phyloP scores from a whole-genome alignment of 2,113 vertebrate species.

The Oenanthe oenanthe region DNA sequence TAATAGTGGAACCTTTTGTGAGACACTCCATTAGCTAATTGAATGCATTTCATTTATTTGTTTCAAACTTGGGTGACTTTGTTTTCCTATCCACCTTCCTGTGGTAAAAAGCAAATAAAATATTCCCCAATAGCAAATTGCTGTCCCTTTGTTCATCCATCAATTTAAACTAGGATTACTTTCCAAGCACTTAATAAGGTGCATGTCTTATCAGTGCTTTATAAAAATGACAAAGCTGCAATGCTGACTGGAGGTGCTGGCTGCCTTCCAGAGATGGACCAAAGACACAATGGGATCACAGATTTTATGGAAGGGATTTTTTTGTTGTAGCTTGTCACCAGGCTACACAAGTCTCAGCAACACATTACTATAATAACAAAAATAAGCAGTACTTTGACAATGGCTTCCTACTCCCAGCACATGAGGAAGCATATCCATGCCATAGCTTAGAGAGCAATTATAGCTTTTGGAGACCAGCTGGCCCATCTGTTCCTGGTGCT shows the following conservation, averaged over 20 bases:
- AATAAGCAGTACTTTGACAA: neutral
- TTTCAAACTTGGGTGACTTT: slow-evolving; percentile 18
- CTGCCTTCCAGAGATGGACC: neutral
- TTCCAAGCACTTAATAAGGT: slow-evolving; percentile 12
- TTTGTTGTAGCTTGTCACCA: neutral
- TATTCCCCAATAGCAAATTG: neutral
- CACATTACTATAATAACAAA: neutral
- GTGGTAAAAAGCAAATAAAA: slow-evolving; percentile 6
- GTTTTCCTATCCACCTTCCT: slow-evolving; percentile 28
- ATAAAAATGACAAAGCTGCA: neutral
- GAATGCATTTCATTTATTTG: slow-evolving; percentile 22
- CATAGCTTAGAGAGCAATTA: neutral
- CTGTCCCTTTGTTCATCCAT: neutral
- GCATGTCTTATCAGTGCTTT: neutral
- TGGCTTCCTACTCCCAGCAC: neutral
- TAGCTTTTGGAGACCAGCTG: neutral
- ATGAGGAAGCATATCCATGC: neutral
- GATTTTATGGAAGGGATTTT: neutral
- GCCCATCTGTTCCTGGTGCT: neutral
- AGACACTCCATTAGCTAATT: slow-evolving; percentile 53
- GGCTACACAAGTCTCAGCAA: neutral
- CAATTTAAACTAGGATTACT: slow-evolving; percentile 12
- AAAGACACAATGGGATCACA: neutral
- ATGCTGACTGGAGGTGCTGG: neutral
- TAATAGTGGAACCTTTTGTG: neutral